Evolutionary conservation across 1,140 invertebrate genomes (phyloP).

Genomic region (Littorina saxatilis): DNA sequence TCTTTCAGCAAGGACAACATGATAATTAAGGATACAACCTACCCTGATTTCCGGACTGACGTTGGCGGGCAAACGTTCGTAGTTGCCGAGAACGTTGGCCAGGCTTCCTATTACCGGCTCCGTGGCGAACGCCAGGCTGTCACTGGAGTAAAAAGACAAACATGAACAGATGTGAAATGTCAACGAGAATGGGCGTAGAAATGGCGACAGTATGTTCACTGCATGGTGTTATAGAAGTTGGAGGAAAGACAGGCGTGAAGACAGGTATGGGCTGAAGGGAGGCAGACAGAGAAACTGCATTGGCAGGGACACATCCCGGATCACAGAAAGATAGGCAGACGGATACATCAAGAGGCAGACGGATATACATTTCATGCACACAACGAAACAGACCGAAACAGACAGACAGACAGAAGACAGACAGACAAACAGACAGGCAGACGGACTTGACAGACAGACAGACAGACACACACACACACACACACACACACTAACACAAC

Average conservation of each 20-base stretch:
- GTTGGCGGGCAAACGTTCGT: constrained; percentile 73
- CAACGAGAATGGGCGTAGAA: not conserved
- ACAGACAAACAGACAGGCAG: too few relatives aligned
- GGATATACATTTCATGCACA: too few relatives aligned
- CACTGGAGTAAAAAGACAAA: constrained; percentile 73
- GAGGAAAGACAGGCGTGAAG: not conserved
- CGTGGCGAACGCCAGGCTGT: constrained; percentile 93
- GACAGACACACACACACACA: not conserved
- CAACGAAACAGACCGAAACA: too few relatives aligned
- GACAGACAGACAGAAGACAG: too few relatives aligned
- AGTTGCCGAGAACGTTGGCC: constrained; percentile 87
- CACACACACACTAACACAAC: not conserved
- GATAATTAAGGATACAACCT: too few relatives aligned
- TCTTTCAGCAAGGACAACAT: too few relatives aligned
- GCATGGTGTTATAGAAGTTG: not conserved
- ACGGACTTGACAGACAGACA: not conserved
- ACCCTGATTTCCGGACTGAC: constrained; percentile 78
- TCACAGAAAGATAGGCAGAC: too few relatives aligned
- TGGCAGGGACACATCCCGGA: too few relatives aligned
- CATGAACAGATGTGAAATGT: not conserved
- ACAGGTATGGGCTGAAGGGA: too few relatives aligned
- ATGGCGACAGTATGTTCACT: not conserved
- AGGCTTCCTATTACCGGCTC: constrained; percentile 92
- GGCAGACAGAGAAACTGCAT: too few relatives aligned
- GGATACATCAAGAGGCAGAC: too few relatives aligned